A percentile compares a stretch with the other conserved stretches of the same genome.
Conservation (phyloP, 1,140 invertebrate species). For the Drosophila pallidifrons region DNA sequence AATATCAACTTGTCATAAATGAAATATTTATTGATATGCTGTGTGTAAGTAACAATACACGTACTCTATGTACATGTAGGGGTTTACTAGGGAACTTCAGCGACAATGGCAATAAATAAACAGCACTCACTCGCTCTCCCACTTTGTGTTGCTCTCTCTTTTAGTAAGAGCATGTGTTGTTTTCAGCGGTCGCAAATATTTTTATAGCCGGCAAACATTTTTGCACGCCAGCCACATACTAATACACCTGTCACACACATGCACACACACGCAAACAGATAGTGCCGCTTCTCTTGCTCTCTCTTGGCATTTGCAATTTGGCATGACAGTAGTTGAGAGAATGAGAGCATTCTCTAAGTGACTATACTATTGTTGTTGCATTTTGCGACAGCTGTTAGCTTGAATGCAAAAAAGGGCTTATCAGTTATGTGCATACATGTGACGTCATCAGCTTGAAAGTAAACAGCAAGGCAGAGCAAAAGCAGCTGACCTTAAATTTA, state of each 20-base stretch:
- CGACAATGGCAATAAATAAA: conserved; percentile 49
- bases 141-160: background rate
- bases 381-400: conserved; percentile 38
- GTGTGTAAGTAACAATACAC: background rate
- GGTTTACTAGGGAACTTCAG: conserved; percentile 20
- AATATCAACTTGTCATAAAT: conserved; percentile 73
- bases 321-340: conserved; percentile 20
- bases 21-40: conserved; percentile 71
- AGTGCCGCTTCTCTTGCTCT: conserved; percentile 15
- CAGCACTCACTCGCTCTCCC: conserved; percentile 1
- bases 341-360: too few relatives aligned
- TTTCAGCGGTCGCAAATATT: conserved; percentile 45
- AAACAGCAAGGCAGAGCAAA: conserved; percentile 14
- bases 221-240: conserved; percentile 16
- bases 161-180: conserved; percentile 12
- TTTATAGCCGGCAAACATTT: conserved; percentile 48
- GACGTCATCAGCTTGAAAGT: conserved; percentile 54
- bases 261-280: conserved; percentile 1
- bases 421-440: conserved; percentile 48
- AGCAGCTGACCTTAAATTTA: conserved; percentile 36
- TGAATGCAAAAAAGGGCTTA: conserved; percentile 47
- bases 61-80: conserved; percentile 1
- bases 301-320: conserved; percentile 38
- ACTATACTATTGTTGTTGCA: conserved; percentile 17
- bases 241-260: conserved; percentile 15